Percentiles rank a stretch among this genome's conserved stretches.
phyloP scores from a whole-genome alignment of 2,113 vertebrate species.

The Pterocles orientalis region DNA sequence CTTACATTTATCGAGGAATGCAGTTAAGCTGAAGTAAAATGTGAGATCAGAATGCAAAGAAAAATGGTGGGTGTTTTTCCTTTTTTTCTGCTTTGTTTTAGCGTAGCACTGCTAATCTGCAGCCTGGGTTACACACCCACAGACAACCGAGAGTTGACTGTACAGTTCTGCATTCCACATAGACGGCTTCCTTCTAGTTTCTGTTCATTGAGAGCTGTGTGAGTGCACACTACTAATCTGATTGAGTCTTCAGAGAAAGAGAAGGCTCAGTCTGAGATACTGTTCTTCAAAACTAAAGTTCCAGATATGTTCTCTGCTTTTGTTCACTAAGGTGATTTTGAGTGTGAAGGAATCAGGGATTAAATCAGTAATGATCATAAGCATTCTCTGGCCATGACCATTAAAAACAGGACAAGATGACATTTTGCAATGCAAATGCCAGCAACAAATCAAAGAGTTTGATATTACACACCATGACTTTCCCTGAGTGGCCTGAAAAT shows the following conservation, averaged over 20 bases:
- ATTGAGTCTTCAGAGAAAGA: conserved; percentile 26
- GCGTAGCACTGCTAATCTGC: conserved; percentile 56
- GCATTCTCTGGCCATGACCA: neutral
- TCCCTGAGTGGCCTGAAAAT: neutral
- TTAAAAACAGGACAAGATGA: neutral
- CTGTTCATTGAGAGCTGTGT: conserved; percentile 9
- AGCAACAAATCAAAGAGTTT: neutral
- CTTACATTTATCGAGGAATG: neutral
- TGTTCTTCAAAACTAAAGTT: conserved; percentile 2
- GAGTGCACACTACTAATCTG: neutral
- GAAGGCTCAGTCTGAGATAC: neutral
- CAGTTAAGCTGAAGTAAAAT: conserved; percentile 11
- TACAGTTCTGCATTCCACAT: conserved; percentile 11
- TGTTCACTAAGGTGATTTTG: conserved; percentile 15
- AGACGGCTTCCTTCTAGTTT: conserved; percentile 47
- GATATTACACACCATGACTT: neutral
- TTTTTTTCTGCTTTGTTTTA: conserved; percentile 58
- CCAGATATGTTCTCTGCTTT: neutral
- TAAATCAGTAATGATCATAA: neutral
- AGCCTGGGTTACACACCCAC: conserved; percentile 68
- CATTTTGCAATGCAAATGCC: neutral
- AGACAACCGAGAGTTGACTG: conserved; percentile 11
- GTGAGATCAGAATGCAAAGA: conserved; percentile 44
- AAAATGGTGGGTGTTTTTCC: conserved; percentile 51
- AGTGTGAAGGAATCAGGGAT: conserved; percentile 5